Conservation (phyloP, 2,797 vertebrate genomes). For the Ptychadena robeensis region DNA sequence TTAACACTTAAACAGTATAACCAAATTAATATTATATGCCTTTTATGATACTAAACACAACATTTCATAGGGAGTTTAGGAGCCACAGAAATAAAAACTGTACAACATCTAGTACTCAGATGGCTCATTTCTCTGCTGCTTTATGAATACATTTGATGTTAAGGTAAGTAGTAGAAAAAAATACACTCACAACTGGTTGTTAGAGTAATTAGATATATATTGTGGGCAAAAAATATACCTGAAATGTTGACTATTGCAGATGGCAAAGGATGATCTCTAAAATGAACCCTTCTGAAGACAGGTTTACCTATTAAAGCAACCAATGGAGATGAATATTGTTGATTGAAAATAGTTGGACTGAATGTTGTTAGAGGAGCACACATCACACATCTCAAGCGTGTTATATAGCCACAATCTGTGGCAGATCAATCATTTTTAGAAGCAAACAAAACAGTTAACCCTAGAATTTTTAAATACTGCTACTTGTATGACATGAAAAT, state of each 20-base stretch:
- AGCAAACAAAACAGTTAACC: neutral
- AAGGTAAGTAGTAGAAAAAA: neutral
- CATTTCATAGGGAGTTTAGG: neutral
- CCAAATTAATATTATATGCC: too few species aligned
- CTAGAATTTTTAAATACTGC: neutral
- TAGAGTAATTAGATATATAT: slow-evolving; percentile 19
- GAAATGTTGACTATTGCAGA: slow-evolving; percentile 82
- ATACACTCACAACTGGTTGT: slow-evolving; percentile 4
- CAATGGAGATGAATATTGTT: slow-evolving; percentile 69
- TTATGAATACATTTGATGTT: too few species aligned
- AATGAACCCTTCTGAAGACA: slow-evolving; percentile 92
- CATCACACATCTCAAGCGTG: slow-evolving; percentile 56
- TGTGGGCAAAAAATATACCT: slow-evolving; percentile 77
- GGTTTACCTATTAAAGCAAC: slow-evolving; percentile 82
- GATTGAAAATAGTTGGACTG: neutral
- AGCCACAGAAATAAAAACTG: neutral
- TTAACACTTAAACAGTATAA: too few species aligned
- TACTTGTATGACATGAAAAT: neutral
- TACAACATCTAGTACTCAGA: neutral
- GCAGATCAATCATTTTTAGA: neutral
- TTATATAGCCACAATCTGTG: neutral
- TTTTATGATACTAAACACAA: too few species aligned
- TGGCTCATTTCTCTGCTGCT: too few species aligned
- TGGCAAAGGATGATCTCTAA: slow-evolving; percentile 82
- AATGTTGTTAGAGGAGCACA: slow-evolving; percentile 64